Evolutionary conservation across 2,888 invertebrate genomes (phyloP).

Genomic region (Sinodicranocentrus sp.): DNA sequence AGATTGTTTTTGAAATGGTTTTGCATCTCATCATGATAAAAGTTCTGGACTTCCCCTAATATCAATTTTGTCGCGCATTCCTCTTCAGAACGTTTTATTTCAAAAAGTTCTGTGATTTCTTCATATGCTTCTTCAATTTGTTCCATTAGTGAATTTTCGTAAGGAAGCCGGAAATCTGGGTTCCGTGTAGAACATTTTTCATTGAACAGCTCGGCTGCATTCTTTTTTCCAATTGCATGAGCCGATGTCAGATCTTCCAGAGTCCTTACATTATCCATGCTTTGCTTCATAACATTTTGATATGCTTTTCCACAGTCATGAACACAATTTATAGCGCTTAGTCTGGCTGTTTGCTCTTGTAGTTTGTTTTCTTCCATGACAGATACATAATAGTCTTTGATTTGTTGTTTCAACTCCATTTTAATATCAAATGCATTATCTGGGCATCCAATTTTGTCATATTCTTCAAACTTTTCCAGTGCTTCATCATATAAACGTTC

Average conservation of each 20-base stretch:
- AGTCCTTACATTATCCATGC: background rate
- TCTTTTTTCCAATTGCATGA: no score
- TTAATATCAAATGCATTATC: conserved; percentile 5
- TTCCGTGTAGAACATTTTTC: background rate
- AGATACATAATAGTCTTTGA: background rate
- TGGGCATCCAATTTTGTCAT: conserved; percentile 13
- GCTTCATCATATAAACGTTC: background rate
- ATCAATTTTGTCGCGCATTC: conserved; percentile 4
- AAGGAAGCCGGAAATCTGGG: background rate
- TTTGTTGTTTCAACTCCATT: background rate
- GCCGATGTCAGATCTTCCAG: conserved; percentile 5
- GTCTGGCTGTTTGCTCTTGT: background rate
- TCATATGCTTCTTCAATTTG: conserved; percentile 21
- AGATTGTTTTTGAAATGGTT: conserved; percentile 43
- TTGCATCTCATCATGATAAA: conserved; percentile 64
- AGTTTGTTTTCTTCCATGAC: conserved; percentile 1
- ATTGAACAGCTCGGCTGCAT: background rate
- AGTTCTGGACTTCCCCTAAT: conserved; percentile 20
- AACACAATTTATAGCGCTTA: background rate
- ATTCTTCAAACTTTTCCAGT: conserved; percentile 1
- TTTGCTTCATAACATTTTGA: conserved; percentile 14
- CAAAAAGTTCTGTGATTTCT: conserved; percentile 10
- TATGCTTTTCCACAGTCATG: background rate
- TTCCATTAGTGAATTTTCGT: background rate
- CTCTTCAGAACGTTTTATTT: conserved; percentile 21